Base-by-base conservation (phyloP, 1,140 invertebrate genomes). In the Drosophila quadrilineata region DNA sequence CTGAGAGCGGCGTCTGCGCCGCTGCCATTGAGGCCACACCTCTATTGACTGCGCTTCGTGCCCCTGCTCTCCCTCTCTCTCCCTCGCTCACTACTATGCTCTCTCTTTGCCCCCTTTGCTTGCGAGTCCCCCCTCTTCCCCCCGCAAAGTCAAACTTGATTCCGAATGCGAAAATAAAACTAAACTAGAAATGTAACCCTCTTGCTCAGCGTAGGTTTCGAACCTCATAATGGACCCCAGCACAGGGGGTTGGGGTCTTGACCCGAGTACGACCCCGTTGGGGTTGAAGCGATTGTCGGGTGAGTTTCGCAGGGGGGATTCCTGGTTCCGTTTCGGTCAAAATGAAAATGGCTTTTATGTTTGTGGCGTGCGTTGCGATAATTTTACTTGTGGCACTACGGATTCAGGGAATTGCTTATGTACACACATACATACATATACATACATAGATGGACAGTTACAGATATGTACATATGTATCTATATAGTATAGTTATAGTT, bases 261-360 rank as follows among this genome's bases (percentile, higher is more conserved):
- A n/a, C n/a, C n/a, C n/a, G n/a, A n/a, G n/a, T n/a, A n/a, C n/a
- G n/a, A n/a, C n/a, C n/a, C n/a, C n/a, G n/a, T n/a, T n/a, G n/a
- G n/a, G n/a, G n/a, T n/a, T n/a, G n/a, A n/a, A n/a, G n/a, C n/a
- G n/a, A n/a, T n/a, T n/a, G n/a, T n/a, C n/a, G n/a, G n/a, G n/a
- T n/a, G n/a, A n/a, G n/a, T n/a, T n/a, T n/a, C n/a, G n/a, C n/a
- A n/a, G n/a, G n/a, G n/a, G n/a, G n/a, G n/a, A n/a, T n/a, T n/a
- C n/a, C n/a, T 40, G 29, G 36, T 56, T 56, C 50, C 52, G 22
- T 45, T 56, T 53, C 31, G 56, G 62, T 57, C 58, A 57, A 82
- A 82, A 82, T 82, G 73, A 82, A 82, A 82, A 82, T 82, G 77
- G 77, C 70, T 82, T 82, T 82, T 82, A 85, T 84, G 77, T 58